Evolutionary conservation across 2,113 vertebrate genomes (phyloP), one percentile per base, ranked within the genome.

Genomic region (Prolemur simus): DNA sequence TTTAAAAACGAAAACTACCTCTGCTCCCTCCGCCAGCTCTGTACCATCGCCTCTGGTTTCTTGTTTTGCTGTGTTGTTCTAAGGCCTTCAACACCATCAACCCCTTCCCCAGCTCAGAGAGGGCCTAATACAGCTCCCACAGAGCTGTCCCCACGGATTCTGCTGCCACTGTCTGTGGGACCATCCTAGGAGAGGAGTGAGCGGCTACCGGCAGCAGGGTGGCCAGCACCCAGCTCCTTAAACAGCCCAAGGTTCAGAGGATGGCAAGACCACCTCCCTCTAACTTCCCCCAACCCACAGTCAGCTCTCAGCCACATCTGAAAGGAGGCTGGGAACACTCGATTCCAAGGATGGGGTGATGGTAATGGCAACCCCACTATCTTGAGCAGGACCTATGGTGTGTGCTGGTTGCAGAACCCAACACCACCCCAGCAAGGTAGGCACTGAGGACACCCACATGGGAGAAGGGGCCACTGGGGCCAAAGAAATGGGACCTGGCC

Each of bases 1-100:
- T 91, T 91, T 74, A 87, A 76, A 91, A 94, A 95, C 4, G 3
- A 78, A 71, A 91, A 82, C 81, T 37, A 54, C 81, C 94, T 85
- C 71, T 45, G 66, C 74, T 42, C 69, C 78, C 63, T 21, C 68
- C 0, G 11, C 93, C 58, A 37, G 81, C 81, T 64, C 83, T 49
- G 23, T 87, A 52, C 47, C 52, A 39, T 13, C 0, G 0, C 60
- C 86, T 34, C n/a, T 15, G n/a, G 60, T 23, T 56, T 74, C 78
- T 42, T 2, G 13, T n/a, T 23, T 7, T 47, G 32, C 32, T 2
- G 39, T 29, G 49, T 2, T 32, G 7, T 11, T 37, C 73, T 27
- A 25, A 47, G 54, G 54, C 87, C 39, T 73, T 8, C 6, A 20
- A 49, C 12, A 21, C 25, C 32, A 42, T 78, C 71, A 56, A 56